phyloP scores from a whole-genome alignment of 2,113 vertebrate genomes.

The Alaudala cheleensis region DNA sequence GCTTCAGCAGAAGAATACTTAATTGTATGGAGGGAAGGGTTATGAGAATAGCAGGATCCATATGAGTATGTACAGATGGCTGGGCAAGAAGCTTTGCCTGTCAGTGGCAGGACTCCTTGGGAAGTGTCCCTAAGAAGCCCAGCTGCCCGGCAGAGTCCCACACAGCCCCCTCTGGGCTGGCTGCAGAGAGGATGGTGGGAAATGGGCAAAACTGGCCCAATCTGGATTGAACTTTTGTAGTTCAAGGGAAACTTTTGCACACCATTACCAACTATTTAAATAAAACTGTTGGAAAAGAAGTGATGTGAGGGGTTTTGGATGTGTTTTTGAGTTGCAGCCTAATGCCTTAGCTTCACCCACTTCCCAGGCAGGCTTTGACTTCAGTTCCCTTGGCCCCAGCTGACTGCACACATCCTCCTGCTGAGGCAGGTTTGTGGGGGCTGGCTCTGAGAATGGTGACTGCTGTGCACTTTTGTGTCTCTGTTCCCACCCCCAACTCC shows the following conservation, averaged over 20 bases:
- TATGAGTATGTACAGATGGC: background rate
- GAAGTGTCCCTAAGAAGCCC: background rate
- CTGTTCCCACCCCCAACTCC: background rate
- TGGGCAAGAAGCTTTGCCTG: background rate
- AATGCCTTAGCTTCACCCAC: background rate
- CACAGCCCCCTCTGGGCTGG: background rate
- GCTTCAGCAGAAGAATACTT: background rate
- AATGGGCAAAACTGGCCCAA: background rate
- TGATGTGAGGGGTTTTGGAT: fast-evolving
- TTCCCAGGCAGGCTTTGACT: background rate
- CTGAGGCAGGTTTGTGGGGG: background rate
- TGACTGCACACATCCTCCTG: background rate
- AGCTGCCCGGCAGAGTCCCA: background rate
- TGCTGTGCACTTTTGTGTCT: background rate
- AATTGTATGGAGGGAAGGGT: background rate
- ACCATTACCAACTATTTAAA: background rate
- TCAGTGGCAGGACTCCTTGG: fast-evolving
- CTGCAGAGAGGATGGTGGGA: background rate
- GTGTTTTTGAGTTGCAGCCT: background rate
- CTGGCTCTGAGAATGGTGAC: fast-evolving
- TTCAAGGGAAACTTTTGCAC: background rate
- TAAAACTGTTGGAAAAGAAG: background rate
- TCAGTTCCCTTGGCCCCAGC: background rate
- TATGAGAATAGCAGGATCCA: background rate
- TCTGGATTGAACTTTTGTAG: background rate